Percentiles rank a stretch among this genome's conserved stretches.
Evolutionary conservation across 2,113 vertebrate genomes (phyloP).

Genomic region (Syrmaticus mikado): DNA sequence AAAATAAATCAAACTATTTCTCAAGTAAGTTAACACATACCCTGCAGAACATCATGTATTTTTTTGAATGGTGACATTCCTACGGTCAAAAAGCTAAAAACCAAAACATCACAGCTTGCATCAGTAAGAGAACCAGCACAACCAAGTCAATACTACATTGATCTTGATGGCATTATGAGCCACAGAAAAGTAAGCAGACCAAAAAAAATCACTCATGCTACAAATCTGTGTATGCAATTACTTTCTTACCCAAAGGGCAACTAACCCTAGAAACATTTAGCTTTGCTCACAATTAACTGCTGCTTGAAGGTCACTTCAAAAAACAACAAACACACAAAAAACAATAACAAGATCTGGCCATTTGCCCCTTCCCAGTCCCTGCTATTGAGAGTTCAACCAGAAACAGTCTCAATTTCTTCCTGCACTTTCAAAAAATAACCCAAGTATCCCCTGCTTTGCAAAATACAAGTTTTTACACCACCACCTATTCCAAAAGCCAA

Average conservation of each 20-base stretch:
- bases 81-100: neutral
- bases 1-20: neutral
- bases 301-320: neutral
- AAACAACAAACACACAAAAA: neutral
- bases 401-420: neutral
- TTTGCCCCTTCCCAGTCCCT: neutral
- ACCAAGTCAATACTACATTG: constrained; percentile 16
- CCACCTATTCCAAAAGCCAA: neutral
- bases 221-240: neutral
- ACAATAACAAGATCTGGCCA: neutral
- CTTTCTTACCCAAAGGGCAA: neutral
- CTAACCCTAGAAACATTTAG: neutral
- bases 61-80: constrained; percentile 3
- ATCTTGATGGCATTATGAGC: neutral
- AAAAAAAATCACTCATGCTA: neutral
- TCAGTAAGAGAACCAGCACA: neutral
- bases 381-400: neutral
- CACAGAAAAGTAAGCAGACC: neutral
- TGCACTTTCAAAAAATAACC: neutral
- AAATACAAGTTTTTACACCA: neutral
- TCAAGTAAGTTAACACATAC: neutral
- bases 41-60: neutral
- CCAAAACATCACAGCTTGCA: neutral
- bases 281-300: neutral
- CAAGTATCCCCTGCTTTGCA: neutral